Base-by-base conservation (phyloP, 2,113 vertebrate species). In the Apeltes quadracus region DNA sequence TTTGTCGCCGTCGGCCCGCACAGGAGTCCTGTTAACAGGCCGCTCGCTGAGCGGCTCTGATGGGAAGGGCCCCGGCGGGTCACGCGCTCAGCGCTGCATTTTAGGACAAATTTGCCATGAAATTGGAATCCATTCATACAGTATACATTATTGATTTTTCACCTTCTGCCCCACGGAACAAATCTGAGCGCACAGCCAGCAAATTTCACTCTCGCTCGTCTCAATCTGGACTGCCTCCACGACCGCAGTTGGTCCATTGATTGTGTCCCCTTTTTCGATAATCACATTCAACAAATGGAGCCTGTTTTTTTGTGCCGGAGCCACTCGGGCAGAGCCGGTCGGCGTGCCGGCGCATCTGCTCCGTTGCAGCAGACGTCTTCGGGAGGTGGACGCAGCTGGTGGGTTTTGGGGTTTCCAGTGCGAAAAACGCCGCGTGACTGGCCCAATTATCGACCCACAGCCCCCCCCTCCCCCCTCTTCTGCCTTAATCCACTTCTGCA, bases 351-450 rank as follows among this genome's bases (percentile, higher is more conserved):
- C 55, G 75, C 57, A 69, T 55, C 63, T 71, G 41, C n/a, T n/a
- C n/a, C 71, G 85, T 82, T 84, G 76, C 79, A 81, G 82, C 78
- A 88, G 87, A 89, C 85, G 75, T 82, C 55, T 79, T 77, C 50
- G 11, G 74, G 32, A 7, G 81, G 81, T 78, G 87, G 88, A 84
- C 84, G 67, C 91, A 91, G 90, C 92, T 92, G 91, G 78, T 78
- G 76, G 81, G 80, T 81, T 85, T 34, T 34, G 78, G 85, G 84
- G 70, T 82, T n/a, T 75, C 81, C 36, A 87, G 13, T 70, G 68
- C 89, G 88, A 90, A 92, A 90, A 88, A n/a, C 84, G 79, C 79
- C 69, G 68, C 76, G 86, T 77, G 90, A 88, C 87, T 78, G 88
- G 84, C 86, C 89, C 90, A 93, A 93, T 92, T 91, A 92, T 87